These are phyloP conservation scores for Callinectes sapidus DNA, from an alignment of 2,888 invertebrate species.

Conservation along the genomic window DNA sequence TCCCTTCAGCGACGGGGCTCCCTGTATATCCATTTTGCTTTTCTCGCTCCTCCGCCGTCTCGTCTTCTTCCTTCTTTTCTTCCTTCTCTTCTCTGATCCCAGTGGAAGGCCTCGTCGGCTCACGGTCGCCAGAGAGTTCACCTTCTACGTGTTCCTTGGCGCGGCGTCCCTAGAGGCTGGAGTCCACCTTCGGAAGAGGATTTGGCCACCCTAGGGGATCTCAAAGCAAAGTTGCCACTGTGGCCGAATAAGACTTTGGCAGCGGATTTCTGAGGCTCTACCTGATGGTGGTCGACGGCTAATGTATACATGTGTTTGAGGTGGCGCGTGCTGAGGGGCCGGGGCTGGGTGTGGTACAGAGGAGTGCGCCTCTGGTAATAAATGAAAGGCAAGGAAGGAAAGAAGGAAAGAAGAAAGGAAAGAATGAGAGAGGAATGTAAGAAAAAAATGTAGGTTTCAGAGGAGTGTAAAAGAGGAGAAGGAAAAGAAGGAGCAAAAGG, in stretches of 20 bases:
- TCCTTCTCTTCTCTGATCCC: constrained; percentile 40
- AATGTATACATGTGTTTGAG: constrained; percentile 43
- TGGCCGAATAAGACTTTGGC: constrained; percentile 53
- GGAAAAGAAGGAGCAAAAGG: background rate
- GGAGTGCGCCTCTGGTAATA: background rate
- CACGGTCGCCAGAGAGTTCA: constrained; percentile 24
- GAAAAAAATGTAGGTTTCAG: background rate
- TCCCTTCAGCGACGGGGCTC: background rate
- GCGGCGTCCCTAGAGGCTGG: constrained; percentile 44
- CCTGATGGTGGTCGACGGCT: constrained; percentile 19
- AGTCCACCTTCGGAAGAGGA: constrained; percentile 63
- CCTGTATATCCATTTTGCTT: background rate
- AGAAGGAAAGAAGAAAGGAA: background rate
- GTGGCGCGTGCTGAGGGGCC: constrained; percentile 19
- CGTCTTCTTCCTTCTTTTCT: constrained; percentile 5
- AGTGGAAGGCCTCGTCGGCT: constrained; percentile 12
- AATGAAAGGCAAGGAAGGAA: background rate
- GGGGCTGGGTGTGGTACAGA: background rate
- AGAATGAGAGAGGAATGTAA: background rate
- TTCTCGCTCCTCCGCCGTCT: background rate
- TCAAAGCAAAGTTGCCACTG: constrained; percentile 58
- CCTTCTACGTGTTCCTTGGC: constrained; percentile 54
- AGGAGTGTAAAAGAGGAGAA: background rate
- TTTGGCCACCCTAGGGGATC: constrained; percentile 49
- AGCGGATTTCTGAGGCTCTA: constrained; percentile 40